These are phyloP conservation scores for Molorchus minor DNA, from an alignment of 2,888 invertebrate species.

Conservation along the genomic window DNA sequence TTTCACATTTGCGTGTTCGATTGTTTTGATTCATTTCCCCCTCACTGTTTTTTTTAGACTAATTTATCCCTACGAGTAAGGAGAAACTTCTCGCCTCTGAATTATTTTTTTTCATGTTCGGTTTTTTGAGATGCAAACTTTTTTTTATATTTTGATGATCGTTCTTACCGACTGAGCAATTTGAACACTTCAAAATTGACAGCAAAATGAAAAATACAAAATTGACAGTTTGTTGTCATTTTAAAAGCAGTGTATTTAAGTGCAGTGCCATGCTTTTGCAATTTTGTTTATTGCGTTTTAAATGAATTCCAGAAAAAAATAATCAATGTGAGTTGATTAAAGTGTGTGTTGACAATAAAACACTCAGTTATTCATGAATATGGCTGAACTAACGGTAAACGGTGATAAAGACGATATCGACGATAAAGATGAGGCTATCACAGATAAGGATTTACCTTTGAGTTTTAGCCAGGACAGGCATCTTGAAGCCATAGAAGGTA, in stretches of 20 bases:
- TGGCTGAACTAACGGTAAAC: constrained; percentile 35
- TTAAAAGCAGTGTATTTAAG: too few relatives aligned
- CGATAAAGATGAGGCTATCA: constrained; percentile 42
- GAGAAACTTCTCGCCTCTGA: too few relatives aligned
- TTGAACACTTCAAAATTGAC: background rate
- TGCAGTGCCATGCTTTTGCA: constrained; percentile 32
- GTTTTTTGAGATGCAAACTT: too few relatives aligned
- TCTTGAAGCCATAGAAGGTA: constrained; percentile 75
- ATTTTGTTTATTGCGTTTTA: constrained; percentile 35
- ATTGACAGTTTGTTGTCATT: constrained; percentile 27
- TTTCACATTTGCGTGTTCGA: too few relatives aligned
- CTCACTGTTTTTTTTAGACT: too few relatives aligned
- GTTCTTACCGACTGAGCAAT: background rate
- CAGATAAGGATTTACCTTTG: constrained; percentile 76
- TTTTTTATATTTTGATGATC: too few relatives aligned
- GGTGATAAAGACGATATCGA: constrained; percentile 27
- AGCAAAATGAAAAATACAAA: constrained; percentile 6
- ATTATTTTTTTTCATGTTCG: too few relatives aligned
- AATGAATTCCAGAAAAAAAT: constrained; percentile 26
- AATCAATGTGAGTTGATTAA: constrained; percentile 22
- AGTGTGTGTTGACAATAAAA: constrained; percentile 5
- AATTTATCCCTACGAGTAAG: too few relatives aligned
- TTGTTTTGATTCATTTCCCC: too few relatives aligned
- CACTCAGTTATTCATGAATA: constrained; percentile 18
- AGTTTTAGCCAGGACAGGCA: constrained; percentile 80